Evolutionary conservation across 2,113 vertebrate species (phyloP).

Genomic region (Hippocampus zosterae): DNA sequence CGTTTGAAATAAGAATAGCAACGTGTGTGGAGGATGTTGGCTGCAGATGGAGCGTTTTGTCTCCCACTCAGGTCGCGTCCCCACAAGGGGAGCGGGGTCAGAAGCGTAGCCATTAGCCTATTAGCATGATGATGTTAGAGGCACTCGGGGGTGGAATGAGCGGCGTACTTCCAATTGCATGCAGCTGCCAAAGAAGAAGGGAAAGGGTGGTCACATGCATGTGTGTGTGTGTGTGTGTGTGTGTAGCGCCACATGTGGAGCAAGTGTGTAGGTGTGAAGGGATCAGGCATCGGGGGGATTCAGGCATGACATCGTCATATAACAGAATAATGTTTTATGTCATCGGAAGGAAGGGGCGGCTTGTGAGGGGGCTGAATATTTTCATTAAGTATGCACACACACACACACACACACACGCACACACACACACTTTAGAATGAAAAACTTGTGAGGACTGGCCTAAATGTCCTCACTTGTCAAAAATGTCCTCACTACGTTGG

Average conservation of each 20-base stretch:
- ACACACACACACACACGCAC: neutral
- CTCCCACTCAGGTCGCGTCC: slow-evolving; percentile 69
- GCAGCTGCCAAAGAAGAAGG: slow-evolving; percentile 60
- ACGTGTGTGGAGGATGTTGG: neutral
- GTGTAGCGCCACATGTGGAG: slow-evolving; percentile 42
- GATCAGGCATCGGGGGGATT: slow-evolving; percentile 59
- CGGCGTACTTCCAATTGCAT: slow-evolving; percentile 57
- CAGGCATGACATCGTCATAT: slow-evolving; percentile 55
- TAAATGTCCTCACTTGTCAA: no score
- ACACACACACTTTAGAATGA: no score
- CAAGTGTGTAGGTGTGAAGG: slow-evolving; percentile 62
- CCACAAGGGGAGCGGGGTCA: slow-evolving; percentile 60
- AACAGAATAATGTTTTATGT: slow-evolving; percentile 60
- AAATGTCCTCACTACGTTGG: no score
- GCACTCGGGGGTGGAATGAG: slow-evolving; percentile 66
- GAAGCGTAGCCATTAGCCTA: slow-evolving; percentile 55
- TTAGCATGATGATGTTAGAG: slow-evolving; percentile 59
- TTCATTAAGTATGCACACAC: slow-evolving; percentile 32
- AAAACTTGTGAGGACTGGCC: no score
- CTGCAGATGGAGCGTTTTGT: slow-evolving; percentile 35
- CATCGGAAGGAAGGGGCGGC: slow-evolving; percentile 48
- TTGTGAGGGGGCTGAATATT: slow-evolving; percentile 37
- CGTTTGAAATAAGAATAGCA: neutral
- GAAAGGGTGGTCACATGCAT: slow-evolving; percentile 5
- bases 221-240: slow-evolving; percentile 7